Evolutionary conservation across 2,797 vertebrate genomes (phyloP), one percentile per base, ranked within the genome.

Genomic region (Margarornis squamiger): DNA sequence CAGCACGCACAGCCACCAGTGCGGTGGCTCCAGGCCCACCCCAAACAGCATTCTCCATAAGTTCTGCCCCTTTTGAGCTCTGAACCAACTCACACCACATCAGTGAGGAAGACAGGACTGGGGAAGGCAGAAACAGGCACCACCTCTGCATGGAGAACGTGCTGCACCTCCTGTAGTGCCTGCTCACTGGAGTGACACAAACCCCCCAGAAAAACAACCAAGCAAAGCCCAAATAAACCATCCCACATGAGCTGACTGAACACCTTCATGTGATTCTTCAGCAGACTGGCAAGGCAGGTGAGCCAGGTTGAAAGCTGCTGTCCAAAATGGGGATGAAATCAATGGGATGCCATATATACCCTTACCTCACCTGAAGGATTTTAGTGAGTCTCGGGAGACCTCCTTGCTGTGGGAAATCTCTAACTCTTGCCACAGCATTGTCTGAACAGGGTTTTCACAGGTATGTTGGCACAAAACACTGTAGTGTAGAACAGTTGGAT

Each of bases 101-200:
- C 38, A n/a, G 57, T 10, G 39, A 26, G 23, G 52, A 49, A 43
- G 17, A 23, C 19, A 36, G 67, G 48, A 30, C 32, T 55, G 55
- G 36, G 66, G 27, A 73, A 67, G 55, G 17, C 10, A 41, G 2
- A 67, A 32, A 43, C n/a, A 49, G 36, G n/a, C 22, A 21, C 30
- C 2, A 7, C 27, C n/a, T 57, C 10, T 14, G 38, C 12, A 0
- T 1, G 1, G 26, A 27, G 20, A 48, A n/a, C 14, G 7, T 39
- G 23, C 24, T 32, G 39, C 20, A 10, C 17, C 36, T 18, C 48
- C 76, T 61, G 39, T 12, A 21, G 17, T 49, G 43, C 17, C 32
- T 29, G 3, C 34, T 30, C 52, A 72, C 21, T 34, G 51, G 14
- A 52, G 32, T 30, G 46, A 19, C 61, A 36, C 19, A 68, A 43